phyloP scores from a whole-genome alignment of 2,888 invertebrate species.

The Netelia melanura region DNA sequence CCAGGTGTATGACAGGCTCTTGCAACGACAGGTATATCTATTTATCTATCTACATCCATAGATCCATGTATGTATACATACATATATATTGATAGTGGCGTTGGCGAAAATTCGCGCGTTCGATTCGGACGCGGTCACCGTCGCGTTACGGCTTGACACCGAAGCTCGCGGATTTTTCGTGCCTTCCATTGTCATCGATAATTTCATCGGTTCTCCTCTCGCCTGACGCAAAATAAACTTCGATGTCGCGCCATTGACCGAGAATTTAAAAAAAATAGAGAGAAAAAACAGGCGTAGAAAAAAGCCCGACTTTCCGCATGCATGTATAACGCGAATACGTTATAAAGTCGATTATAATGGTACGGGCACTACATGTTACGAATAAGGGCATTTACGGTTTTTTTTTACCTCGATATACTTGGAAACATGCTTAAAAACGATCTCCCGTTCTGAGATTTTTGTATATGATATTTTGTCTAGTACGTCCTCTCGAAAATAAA shows the following conservation, averaged over 20 bases:
- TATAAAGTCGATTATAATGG: not conserved
- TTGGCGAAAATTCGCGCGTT: constrained; percentile 35
- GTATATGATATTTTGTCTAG: too few relatives aligned
- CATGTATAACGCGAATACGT: not conserved
- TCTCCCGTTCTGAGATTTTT: too few relatives aligned
- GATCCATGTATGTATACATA: not conserved
- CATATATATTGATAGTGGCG: constrained; percentile 17
- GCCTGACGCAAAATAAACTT: constrained; percentile 61
- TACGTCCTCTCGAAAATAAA: too few relatives aligned
- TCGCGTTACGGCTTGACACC: constrained; percentile 53
- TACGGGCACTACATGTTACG: too few relatives aligned
- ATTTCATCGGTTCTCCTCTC: constrained; percentile 55
- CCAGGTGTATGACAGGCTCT: constrained; percentile 64
- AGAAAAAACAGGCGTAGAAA: constrained; percentile 25
- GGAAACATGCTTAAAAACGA: too few relatives aligned
- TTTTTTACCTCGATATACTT: too few relatives aligned
- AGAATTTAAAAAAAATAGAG: constrained; percentile 29
- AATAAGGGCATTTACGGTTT: too few relatives aligned
- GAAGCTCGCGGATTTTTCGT: constrained; percentile 56
- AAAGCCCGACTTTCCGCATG: constrained; percentile 14
- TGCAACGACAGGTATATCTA: constrained; percentile 3
- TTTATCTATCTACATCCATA: constrained; percentile 4
- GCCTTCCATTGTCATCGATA: constrained; percentile 59
- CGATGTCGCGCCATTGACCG: constrained; percentile 44
- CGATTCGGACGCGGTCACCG: constrained; percentile 46